These are phyloP conservation scores for Acanthosepion lycidas DNA, from an alignment of 2,888 invertebrate species.

Conservation along the genomic window DNA sequence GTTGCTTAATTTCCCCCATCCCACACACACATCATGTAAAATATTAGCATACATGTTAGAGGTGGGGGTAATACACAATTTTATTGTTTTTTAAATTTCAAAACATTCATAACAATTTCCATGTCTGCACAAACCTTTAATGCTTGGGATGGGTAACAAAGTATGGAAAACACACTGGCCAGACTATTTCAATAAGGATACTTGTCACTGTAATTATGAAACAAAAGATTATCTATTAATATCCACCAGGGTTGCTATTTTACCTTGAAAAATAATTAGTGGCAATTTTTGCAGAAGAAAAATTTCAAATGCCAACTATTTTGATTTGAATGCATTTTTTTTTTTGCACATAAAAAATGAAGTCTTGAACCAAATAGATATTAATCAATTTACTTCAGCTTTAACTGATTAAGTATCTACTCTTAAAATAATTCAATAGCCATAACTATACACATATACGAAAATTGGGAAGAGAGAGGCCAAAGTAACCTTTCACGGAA, in stretches of 20 bases:
- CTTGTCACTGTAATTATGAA: not conserved
- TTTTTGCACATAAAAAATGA: too few species aligned
- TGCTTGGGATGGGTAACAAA: not conserved
- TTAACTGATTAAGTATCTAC: too few species aligned
- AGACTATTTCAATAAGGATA: not conserved
- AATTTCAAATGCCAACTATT: too few species aligned
- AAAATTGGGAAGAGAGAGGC: too few species aligned
- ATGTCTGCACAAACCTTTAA: not conserved
- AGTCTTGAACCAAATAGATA: too few species aligned
- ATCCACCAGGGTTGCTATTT: not conserved
- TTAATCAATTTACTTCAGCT: too few species aligned
- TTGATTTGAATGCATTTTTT: too few species aligned
- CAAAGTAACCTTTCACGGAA: not conserved
- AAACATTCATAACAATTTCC: not conserved
- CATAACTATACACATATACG: too few species aligned
- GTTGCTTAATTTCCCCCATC: not conserved
- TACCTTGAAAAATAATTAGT: too few species aligned
- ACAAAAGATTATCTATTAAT: not conserved
- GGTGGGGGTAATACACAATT: too few species aligned
- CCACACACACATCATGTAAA: not conserved
- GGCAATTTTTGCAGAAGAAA: too few species aligned
- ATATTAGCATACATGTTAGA: not conserved
- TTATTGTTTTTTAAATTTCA: not conserved
- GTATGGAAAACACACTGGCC: not conserved
- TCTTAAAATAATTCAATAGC: too few species aligned